phyloP scores from a whole-genome alignment of 92 coral and sea anemone species.

The Siderastrea radians region DNA sequence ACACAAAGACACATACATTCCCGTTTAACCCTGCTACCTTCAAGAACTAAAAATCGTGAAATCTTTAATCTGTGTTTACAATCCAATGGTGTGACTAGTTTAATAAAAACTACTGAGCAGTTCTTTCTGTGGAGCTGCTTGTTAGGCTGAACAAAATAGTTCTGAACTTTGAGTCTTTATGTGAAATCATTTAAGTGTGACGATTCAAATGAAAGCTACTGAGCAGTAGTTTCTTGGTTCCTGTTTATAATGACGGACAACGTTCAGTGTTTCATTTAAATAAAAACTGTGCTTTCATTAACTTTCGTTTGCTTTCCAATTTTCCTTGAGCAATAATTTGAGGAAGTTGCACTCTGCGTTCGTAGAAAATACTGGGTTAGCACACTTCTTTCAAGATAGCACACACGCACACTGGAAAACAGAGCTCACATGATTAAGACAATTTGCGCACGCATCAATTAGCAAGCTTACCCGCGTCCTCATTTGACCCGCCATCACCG shows the following conservation, averaged over 20 bases:
- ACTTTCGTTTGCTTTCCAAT: background rate
- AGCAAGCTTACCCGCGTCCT: constrained; percentile 91
- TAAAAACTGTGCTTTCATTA: background rate
- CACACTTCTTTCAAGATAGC: background rate
- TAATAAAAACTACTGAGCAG: background rate
- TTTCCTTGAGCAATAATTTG: background rate
- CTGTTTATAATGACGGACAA: too few relatives aligned
- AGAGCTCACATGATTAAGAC: background rate
- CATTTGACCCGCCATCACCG: constrained; percentile 99
- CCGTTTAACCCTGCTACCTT: background rate
- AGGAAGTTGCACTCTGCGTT: background rate
- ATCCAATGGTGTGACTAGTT: background rate
- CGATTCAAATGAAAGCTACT: background rate
- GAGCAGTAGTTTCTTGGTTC: background rate
- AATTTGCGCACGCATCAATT: constrained; percentile 40
- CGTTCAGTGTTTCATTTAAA: too few relatives aligned
- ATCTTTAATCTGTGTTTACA: background rate
- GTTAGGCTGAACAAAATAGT: too few relatives aligned
- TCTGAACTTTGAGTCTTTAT: too few relatives aligned
- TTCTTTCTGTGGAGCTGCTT: background rate
- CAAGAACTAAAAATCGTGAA: background rate
- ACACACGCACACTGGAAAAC: background rate
- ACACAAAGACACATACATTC: background rate
- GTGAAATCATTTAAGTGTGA: too few relatives aligned
- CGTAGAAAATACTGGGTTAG: background rate